These are phyloP conservation scores for Microctonus hyperodae DNA, from an alignment of 2,888 invertebrate species.

Conservation along the genomic window DNA sequence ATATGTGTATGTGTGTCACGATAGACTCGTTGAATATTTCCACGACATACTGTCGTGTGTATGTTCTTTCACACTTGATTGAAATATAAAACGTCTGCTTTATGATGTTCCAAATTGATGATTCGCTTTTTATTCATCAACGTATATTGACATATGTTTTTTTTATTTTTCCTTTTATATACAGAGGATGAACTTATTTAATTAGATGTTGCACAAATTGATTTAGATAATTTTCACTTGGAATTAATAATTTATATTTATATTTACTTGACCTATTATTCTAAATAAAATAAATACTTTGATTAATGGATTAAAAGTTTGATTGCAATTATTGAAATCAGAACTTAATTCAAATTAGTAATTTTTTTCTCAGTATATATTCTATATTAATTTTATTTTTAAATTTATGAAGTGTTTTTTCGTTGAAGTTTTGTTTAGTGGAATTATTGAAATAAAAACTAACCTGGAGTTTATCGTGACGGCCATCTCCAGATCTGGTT, in stretches of 20 bases:
- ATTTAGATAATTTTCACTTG: too few species aligned
- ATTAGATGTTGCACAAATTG: too few species aligned
- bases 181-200: too few species aligned
- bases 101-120: neutral
- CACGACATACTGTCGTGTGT: neutral
- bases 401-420: neutral
- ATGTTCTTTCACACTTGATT: constrained; percentile 4
- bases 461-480: neutral
- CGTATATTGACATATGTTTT: neutral
- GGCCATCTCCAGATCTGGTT: neutral
- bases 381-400: neutral
- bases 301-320: too few species aligned
- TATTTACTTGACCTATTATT: too few species aligned
- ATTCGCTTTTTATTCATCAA: neutral
- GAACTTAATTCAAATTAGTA: neutral
- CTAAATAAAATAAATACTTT: too few species aligned
- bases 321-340: too few species aligned
- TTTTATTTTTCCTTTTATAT: too few species aligned
- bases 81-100: neutral
- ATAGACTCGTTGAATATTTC: neutral
- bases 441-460: neutral
- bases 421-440: neutral
- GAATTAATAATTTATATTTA: too few species aligned
- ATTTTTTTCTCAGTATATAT: neutral
- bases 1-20: neutral